A percentile compares a stretch with the other conserved stretches of the same genome.
Evolutionary conservation across 1,140 invertebrate genomes (phyloP).

Genomic region (Nebria ingens): DNA sequence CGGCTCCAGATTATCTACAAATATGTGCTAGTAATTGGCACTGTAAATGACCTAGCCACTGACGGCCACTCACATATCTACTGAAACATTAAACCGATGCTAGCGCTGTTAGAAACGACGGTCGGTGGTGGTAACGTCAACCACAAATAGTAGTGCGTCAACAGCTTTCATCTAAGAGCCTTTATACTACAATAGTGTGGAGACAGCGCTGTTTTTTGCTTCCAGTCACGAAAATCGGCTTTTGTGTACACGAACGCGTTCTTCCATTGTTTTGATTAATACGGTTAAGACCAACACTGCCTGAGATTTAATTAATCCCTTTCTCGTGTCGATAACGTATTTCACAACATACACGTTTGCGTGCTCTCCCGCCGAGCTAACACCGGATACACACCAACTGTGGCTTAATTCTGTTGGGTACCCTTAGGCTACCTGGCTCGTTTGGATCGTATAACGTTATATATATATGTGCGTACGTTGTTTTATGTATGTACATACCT

Average conservation of each 20-base stretch:
- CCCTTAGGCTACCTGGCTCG: too few relatives aligned
- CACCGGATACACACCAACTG: too few relatives aligned
- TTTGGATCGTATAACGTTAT: too few relatives aligned
- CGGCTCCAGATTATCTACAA: constrained; percentile 3
- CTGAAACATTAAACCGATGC: not conserved
- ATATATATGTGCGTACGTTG: too few relatives aligned
- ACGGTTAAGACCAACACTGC: not conserved
- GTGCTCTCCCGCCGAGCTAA: not conserved
- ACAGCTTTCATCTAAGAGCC: not conserved
- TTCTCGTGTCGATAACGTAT: constrained; percentile 9
- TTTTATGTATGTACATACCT: too few relatives aligned
- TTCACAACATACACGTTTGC: not conserved
- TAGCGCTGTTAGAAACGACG: not conserved
- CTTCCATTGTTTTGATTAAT: constrained; percentile 7
- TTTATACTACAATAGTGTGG: not conserved
- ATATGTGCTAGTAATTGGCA: not conserved
- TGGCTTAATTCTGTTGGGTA: too few relatives aligned
- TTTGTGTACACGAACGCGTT: not conserved
- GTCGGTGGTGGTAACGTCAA: not conserved
- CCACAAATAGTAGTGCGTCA: not conserved
- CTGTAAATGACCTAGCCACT: not conserved
- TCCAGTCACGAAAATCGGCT: not conserved
- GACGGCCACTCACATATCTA: not conserved
- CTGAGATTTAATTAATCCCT: constrained; percentile 2
- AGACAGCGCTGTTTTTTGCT: not conserved